Conservation (phyloP, 2,113 vertebrate species). For the Noctilio leporinus region DNA sequence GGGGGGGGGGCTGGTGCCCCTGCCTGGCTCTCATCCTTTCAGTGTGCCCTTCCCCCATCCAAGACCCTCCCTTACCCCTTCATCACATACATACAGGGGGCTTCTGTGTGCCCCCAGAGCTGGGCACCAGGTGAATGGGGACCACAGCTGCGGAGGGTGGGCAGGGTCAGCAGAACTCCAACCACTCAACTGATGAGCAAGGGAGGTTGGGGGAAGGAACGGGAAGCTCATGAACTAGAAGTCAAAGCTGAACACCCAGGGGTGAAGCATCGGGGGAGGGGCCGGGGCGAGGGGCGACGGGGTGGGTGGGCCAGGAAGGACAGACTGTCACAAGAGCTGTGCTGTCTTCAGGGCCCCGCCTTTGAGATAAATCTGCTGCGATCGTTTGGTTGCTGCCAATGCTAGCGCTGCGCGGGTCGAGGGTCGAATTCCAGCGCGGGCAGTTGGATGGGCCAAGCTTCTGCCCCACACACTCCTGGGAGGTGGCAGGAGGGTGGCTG, state of each 20-base stretch:
- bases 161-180: not conserved
- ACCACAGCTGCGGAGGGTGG: not conserved
- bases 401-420: fast-evolving
- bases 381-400: not conserved
- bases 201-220: not conserved
- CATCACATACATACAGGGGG: too few relatives aligned
- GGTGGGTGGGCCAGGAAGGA: fast-evolving
- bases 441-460: not conserved
- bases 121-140: not conserved
- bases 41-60: fast-evolving
- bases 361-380: not conserved
- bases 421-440: not conserved
- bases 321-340: not conserved
- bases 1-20: too few relatives aligned
- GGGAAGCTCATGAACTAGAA: fast-evolving
- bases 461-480: not conserved
- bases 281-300: too few relatives aligned
- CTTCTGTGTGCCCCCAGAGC: not conserved
- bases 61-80: not conserved
- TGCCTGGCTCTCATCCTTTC: fast-evolving
- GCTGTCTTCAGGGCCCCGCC: not conserved
- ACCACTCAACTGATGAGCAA: fast-evolving
- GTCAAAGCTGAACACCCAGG: not conserved
- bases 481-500: too few relatives aligned
- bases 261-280: not conserved